Base-by-base conservation (phyloP, 2,113 vertebrate species). In the Thunnus maccoyii region DNA sequence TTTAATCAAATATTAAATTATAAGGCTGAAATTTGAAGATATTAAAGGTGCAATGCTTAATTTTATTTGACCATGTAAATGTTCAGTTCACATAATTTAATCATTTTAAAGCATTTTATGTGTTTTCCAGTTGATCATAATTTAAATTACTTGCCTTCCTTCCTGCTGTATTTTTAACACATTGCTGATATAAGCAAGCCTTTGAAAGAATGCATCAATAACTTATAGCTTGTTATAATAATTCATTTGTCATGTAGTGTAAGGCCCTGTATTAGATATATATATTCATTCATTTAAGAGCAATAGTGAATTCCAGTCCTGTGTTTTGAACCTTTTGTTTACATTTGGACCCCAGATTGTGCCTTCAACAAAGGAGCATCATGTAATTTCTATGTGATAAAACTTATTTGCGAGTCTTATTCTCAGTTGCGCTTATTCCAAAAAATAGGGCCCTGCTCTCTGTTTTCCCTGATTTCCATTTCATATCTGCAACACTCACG, bases 381-480 rank as follows among this genome's bases (percentile, higher is more conserved):
- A 5, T 65, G 15, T 30, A 0, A 51, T 77, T 80, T 60, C 20
- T 14, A 27, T 18, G 3, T n/a, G 9, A 22, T 44, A 64, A 44
- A 54, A 80, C 32, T 65, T 64, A 32, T 60, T 67, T 57, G 25
- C 48, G 36, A 47, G 62, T 76, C 57, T 78, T 51, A 67, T 51
- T 80, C 22, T 71, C 50, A 46, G 47, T 61, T 62, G 65, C 72
- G 58, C 58, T 46, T 30, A 0, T 52, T 84, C 50, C 50, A 66
- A 76, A 89, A 15, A 63, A 20, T 10, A 18, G 13, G 27, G 32
- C 16, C 55, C 52, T 58, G 52, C 78, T 79, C 76, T 80, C 71
- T 85, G 79, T 78, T 85, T 89, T 80, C 83, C 82, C 78, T 73
- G 76, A 89, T 91, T 91, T 90, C 80, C 87, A 90, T 92, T 93